Percentiles rank a stretch among this genome's conserved stretches.
These are phyloP conservation scores for Pseudococcus jackbeardsleyi DNA, from an alignment of 2,888 invertebrate species.

Conservation along the genomic window DNA sequence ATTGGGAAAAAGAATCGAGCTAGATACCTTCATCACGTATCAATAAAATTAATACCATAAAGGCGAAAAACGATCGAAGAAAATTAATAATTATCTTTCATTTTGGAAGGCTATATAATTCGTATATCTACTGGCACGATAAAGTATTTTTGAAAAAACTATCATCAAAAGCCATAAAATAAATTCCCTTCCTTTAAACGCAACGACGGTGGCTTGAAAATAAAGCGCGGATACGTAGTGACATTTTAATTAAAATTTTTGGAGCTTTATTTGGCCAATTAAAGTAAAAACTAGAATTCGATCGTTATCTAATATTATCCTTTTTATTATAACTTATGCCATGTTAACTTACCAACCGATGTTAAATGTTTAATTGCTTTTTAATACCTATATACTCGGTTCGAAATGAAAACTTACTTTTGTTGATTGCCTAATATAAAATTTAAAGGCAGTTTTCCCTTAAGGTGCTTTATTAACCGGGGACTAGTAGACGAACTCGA, in stretches of 20 bases:
- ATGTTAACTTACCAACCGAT: not conserved
- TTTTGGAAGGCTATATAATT: not conserved
- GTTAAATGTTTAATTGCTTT: constrained; percentile 29
- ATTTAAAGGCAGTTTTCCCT: not conserved
- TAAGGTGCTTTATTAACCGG: not conserved
- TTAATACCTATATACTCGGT: constrained; percentile 24
- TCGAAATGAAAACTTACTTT: not conserved
- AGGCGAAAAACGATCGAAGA: not conserved
- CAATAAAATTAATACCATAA: not conserved
- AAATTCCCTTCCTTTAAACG: not conserved
- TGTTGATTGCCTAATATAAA: not conserved
- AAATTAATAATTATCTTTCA: constrained; percentile 12
- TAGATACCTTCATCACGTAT: not conserved
- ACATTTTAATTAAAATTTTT: constrained; percentile 43
- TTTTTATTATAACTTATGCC: constrained; percentile 29
- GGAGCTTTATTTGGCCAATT: constrained; percentile 12
- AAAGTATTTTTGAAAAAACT: not conserved
- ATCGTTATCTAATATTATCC: not conserved
- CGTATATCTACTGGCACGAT: not conserved
- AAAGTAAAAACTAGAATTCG: constrained; percentile 24
- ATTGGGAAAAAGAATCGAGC: not conserved
- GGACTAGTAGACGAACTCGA: not conserved
- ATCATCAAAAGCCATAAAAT: not conserved
- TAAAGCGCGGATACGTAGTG: not conserved
- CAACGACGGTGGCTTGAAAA: not conserved